Percentiles rank a stretch among this genome's conserved stretches.
Conservation (phyloP, 2,113 vertebrate genomes). For the Ivindomyrus marchei region DNA sequence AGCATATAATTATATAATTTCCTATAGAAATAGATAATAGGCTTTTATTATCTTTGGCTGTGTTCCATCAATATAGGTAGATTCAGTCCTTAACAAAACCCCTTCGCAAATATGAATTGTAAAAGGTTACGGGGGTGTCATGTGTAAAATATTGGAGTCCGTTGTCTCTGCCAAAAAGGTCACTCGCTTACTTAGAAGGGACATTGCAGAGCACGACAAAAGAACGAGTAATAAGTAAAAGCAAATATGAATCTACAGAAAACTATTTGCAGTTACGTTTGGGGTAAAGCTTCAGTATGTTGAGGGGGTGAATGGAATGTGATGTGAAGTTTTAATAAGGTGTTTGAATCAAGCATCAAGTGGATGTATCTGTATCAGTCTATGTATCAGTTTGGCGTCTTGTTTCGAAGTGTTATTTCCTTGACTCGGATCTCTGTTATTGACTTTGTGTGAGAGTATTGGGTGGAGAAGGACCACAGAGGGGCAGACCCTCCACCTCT, state of each 20-base stretch:
- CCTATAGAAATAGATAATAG: conserved; percentile 11
- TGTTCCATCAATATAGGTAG: neutral
- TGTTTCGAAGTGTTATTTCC: neutral
- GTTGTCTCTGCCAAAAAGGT: conserved; percentile 31
- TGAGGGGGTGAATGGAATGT: neutral
- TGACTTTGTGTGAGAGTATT: neutral
- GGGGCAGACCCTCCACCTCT: neutral
- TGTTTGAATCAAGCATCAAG: neutral
- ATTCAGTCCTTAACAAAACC: conserved; percentile 16
- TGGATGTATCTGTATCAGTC: too few relatives aligned
- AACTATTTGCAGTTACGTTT: neutral
- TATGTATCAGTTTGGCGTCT: neutral
- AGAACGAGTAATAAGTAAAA: neutral
- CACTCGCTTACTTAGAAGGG: conserved; percentile 19
- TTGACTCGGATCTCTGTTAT: neutral
- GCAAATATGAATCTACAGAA: neutral
- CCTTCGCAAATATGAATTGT: conserved; percentile 12
- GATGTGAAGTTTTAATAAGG: neutral
- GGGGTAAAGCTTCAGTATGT: neutral
- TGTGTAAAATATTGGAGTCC: conserved; percentile 15
- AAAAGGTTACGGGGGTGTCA: conserved; percentile 22
- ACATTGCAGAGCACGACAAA: neutral
- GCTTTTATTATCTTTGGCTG: neutral
- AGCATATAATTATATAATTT: neutral
- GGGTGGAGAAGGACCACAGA: neutral